phyloP scores from a whole-genome alignment of 2,113 vertebrate species.

The Hylia prasina region DNA sequence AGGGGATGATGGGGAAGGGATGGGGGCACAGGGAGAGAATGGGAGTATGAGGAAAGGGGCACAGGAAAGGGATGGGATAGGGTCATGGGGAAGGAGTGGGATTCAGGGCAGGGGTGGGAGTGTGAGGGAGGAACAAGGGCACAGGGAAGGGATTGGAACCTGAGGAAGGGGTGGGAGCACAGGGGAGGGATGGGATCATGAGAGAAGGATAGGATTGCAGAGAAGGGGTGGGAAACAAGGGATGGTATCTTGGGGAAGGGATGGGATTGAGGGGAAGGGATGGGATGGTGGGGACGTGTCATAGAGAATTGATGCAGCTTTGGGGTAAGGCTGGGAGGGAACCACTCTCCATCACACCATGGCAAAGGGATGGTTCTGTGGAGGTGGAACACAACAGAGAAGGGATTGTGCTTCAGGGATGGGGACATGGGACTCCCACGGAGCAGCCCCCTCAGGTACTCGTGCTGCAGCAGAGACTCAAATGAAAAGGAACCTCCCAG shows the following conservation, averaged over 20 bases:
- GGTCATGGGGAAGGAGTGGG: background rate
- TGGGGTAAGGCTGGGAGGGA: background rate
- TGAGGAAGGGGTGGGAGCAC: no score
- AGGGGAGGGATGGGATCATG: no score
- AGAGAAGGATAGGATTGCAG: background rate
- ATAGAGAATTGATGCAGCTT: background rate
- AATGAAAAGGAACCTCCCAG: background rate
- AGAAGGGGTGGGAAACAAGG: background rate
- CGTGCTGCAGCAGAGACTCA: background rate
- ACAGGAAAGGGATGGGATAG: background rate
- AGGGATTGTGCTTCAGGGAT: background rate
- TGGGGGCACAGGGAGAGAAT: background rate
- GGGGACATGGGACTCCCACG: accelerated
- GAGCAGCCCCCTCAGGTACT: accelerated
- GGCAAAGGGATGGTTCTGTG: background rate
- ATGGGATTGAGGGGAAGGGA: background rate
- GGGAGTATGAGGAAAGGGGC: background rate
- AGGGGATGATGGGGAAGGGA: background rate
- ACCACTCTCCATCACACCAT: accelerated
- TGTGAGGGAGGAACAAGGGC: background rate
- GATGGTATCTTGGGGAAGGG: background rate
- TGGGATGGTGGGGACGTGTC: background rate
- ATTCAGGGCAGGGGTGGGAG: background rate
- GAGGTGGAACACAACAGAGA: accelerated
- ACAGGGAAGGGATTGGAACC: background rate